These are phyloP conservation scores for Anthopleura sola DNA, from an alignment of 64 coral and sea anemone genomes.

Conservation along the genomic window DNA sequence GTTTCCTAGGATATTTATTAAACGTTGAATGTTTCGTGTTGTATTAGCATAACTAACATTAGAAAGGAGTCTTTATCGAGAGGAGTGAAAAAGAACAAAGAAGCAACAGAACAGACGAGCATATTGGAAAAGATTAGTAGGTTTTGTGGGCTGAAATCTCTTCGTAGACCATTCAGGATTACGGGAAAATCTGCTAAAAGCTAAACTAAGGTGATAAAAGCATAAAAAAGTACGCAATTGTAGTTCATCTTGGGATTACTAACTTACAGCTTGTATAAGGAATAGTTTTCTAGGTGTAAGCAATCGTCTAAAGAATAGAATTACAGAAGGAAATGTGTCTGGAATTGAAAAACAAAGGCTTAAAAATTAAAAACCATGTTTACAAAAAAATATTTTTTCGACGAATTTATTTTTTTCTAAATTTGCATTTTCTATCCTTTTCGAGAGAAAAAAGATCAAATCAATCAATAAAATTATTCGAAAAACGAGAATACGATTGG, in stretches of 20 bases:
- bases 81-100: background rate
- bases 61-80: background rate
- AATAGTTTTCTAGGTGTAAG: background rate
- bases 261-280: background rate
- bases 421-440: background rate
- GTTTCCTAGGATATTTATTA: background rate
- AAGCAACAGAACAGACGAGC: background rate
- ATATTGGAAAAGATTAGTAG: conserved; percentile 5
- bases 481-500: background rate
- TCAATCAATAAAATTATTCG: background rate
- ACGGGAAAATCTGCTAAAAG: background rate
- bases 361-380: background rate
- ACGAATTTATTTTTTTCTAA: background rate
- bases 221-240: background rate
- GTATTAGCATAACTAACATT: background rate
- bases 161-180: background rate
- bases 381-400: background rate
- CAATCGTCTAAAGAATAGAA: background rate
- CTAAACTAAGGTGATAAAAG: conserved; percentile 2
- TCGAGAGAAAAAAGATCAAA: background rate
- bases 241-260: background rate
- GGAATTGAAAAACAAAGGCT: background rate
- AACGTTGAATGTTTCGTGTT: background rate
- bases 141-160: conserved; percentile 8
- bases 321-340: background rate